Evolutionary conservation across 2,797 vertebrate species (phyloP).

Genomic region (Sebastes aleutianus): DNA sequence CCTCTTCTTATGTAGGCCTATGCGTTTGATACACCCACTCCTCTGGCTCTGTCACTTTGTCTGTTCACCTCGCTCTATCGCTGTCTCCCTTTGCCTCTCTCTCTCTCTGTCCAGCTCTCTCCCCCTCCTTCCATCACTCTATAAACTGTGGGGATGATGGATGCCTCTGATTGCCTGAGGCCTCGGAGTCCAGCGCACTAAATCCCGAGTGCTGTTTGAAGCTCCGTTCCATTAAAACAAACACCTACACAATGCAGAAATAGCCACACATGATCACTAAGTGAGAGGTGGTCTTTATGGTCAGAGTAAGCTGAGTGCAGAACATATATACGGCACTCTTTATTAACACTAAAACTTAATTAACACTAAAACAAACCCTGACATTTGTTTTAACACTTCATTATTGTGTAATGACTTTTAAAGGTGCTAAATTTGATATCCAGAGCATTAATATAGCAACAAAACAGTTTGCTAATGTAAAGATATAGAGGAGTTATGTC

Average conservation of each 20-base stretch:
- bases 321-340: not conserved
- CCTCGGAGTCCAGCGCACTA: conserved; percentile 45
- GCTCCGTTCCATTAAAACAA: conserved; percentile 54
- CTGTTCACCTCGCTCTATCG: conserved; percentile 46
- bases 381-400: not conserved
- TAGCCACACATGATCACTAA: conserved; percentile 21
- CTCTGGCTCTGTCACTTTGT: conserved; percentile 51
- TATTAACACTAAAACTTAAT: not conserved
- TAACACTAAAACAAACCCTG: not conserved
- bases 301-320: not conserved
- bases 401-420: not conserved
- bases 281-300: conserved; percentile 5
- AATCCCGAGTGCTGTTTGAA: conserved; percentile 38
- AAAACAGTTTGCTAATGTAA: too few species aligned
- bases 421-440: too few species aligned
- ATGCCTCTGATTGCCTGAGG: conserved; percentile 63
- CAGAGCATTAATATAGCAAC: too few species aligned
- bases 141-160: conserved; percentile 60
- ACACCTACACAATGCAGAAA: conserved; percentile 59
- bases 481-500: too few species aligned
- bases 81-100: conserved; percentile 43
- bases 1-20: conserved; percentile 51
- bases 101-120: conserved; percentile 14
- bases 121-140: conserved; percentile 40
- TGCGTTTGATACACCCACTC: conserved; percentile 70